Conservation (phyloP, 2,888 invertebrate genomes). For the Timema podura region DNA sequence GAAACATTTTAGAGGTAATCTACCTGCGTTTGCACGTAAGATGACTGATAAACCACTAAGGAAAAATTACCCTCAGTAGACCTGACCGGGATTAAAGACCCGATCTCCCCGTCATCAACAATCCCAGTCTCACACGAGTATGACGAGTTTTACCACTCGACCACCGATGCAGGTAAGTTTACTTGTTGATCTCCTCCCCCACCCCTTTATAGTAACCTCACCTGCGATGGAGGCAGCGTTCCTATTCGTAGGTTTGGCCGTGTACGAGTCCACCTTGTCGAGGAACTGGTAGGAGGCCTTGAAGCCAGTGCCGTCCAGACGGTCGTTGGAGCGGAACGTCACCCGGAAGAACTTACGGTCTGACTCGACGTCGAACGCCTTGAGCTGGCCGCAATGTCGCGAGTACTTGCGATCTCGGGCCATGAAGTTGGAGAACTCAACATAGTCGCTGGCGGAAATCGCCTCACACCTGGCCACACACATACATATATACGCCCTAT, state of each 20-base stretch:
- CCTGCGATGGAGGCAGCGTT: slow-evolving; percentile 17
- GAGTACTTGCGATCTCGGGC: slow-evolving; percentile 84
- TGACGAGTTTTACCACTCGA: too few relatives aligned
- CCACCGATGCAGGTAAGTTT: too few relatives aligned
- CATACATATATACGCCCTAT: background rate
- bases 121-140: too few relatives aligned
- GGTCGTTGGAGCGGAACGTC: slow-evolving; percentile 89
- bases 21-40: too few relatives aligned
- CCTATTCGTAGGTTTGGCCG: slow-evolving; percentile 44
- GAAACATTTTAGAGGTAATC: too few relatives aligned
- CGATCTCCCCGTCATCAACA: too few relatives aligned
- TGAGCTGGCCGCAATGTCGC: slow-evolving; percentile 81
- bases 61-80: too few relatives aligned
- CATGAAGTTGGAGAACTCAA: slow-evolving; percentile 94
- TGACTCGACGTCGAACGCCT: slow-evolving; percentile 77
- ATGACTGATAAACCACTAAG: too few relatives aligned
- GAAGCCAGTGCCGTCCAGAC: slow-evolving; percentile 91
- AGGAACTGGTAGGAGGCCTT: slow-evolving; percentile 86
- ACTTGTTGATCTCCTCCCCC: too few relatives aligned
- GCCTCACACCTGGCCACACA: slow-evolving; percentile 73
- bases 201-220: too few relatives aligned
- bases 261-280: slow-evolving; percentile 45
- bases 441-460: slow-evolving; percentile 87
- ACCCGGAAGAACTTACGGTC: slow-evolving; percentile 92
- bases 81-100: too few relatives aligned